Evolutionary conservation across 92 coral and sea anemone genomes (phyloP), one percentile per base, ranked within the genome.

Genomic region (Epizoanthus rinbou): DNA sequence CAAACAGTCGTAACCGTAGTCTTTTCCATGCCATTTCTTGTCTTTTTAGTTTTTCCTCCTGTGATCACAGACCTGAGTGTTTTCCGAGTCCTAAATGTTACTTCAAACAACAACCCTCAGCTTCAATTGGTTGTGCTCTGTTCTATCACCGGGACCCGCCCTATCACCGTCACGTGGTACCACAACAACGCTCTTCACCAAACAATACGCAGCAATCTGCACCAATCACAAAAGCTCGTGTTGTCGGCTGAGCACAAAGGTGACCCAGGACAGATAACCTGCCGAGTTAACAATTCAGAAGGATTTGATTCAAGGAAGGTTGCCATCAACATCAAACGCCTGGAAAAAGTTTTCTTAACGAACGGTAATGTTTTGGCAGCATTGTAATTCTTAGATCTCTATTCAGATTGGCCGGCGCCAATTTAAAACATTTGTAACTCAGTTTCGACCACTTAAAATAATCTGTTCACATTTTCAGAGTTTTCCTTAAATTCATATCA

Each of bases 31-130:
- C n/a, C n/a, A n/a, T n/a, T n/a, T n/a, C n/a, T n/a, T n/a, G n/a
- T n/a, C n/a, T n/a, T n/a, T n/a, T n/a, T 17, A 76, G 82, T 68
- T 18, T 41, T 69, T 0, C n/a, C 81, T 3, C 81, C 82, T n/a
- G 16, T 31, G 14, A 41, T 78, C 43, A 11, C 37, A 19, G 82
- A 60, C 43, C 19, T 78, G 0, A 62, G 19, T 19, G 56, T 14
- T 43, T 78, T 78, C 25, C 65, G 59, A 78, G 45, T 78, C 19
- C 64, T 78, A 50, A 60, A 41, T n/a, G 35, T 21, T 19, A 28
- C 15, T 5, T 66, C 72, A 15, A 5, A 14, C 45, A 11, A 21
- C 5, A 13, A 10, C 47, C 16, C 54, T 62, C 57, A 16, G 7
- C 17, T 21, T 1, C 19, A 76, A 19, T 6, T 78, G 71, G 82